These are phyloP conservation scores for Agriotes lineatus DNA, from an alignment of 2,888 invertebrate species.

Conservation along the genomic window DNA sequence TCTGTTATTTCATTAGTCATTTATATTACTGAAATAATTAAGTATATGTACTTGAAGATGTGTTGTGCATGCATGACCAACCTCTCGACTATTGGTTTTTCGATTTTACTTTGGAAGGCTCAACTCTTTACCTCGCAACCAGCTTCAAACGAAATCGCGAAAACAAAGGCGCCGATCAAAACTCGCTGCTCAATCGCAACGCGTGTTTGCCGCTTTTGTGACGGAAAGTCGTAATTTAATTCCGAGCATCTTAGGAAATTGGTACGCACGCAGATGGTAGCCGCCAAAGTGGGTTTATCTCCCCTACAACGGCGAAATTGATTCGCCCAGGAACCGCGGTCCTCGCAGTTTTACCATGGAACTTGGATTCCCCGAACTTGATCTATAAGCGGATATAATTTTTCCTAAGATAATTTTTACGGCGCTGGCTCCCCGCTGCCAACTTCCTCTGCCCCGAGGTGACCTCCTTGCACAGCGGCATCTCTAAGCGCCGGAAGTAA, in stretches of 20 bases:
- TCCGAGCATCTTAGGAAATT: slow-evolving; percentile 20
- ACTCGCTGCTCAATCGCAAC: slow-evolving; percentile 16
- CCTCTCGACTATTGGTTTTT: too few relatives aligned
- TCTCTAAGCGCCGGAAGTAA: slow-evolving; percentile 46
- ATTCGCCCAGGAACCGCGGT: slow-evolving; percentile 3
- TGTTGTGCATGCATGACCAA: too few relatives aligned
- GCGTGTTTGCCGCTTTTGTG: slow-evolving; percentile 23
- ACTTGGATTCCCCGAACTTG: slow-evolving; percentile 32
- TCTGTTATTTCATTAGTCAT: too few relatives aligned
- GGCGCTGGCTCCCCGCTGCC: slow-evolving; percentile 36
- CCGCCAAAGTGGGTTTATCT: slow-evolving; percentile 17
- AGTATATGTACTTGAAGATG: too few relatives aligned
- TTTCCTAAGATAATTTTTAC: slow-evolving; percentile 42
- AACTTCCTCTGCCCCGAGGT: slow-evolving; percentile 45
- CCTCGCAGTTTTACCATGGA: slow-evolving; percentile 22
- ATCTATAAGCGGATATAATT: slow-evolving; percentile 41
- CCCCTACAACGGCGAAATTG: slow-evolving; percentile 21
- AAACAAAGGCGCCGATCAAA: slow-evolving; percentile 18
- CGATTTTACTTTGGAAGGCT: too few relatives aligned
- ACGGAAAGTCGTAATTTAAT: slow-evolving; percentile 29
- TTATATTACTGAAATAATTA: too few relatives aligned
- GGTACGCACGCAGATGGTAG: slow-evolving; percentile 15
- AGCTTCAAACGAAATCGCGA: slow-evolving; percentile 17
- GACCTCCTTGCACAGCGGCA: slow-evolving; percentile 43
- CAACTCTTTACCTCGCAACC: slow-evolving; percentile 1